phyloP scores from a whole-genome alignment of 1,140 invertebrate species.

The Cyphomyrmex costatus region DNA sequence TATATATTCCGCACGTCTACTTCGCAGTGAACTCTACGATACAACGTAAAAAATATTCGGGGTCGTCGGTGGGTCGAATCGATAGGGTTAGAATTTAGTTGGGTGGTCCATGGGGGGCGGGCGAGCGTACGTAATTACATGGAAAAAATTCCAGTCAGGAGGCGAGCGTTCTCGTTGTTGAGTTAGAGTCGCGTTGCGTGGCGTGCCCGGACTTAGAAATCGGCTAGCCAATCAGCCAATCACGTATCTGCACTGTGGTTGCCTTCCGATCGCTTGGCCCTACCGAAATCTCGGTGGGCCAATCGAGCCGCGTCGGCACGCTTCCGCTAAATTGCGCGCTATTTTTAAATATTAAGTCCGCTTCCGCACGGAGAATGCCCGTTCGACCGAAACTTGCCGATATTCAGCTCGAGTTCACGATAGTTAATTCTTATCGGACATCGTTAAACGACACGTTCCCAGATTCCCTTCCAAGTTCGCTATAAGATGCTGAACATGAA shows the following conservation, averaged over 20 bases:
- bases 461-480: constrained; percentile 25
- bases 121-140: constrained; percentile 80
- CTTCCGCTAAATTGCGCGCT: constrained; percentile 71
- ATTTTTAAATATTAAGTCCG: constrained; percentile 76
- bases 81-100: constrained; percentile 59
- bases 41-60: constrained; percentile 49
- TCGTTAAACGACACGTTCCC: constrained; percentile 22
- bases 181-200: constrained; percentile 74
- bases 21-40: constrained; percentile 38
- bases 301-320: constrained; percentile 73
- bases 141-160: constrained; percentile 84
- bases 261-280: constrained; percentile 57
- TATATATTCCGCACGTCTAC: constrained; percentile 28
- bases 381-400: constrained; percentile 53
- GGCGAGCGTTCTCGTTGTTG: constrained; percentile 77
- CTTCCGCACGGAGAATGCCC: constrained; percentile 14
- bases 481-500: constrained; percentile 7
- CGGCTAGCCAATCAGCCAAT: constrained; percentile 78
- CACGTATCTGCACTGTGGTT: constrained; percentile 67
- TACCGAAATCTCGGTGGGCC: constrained; percentile 72
- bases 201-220: constrained; percentile 79
- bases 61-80: constrained; percentile 36
- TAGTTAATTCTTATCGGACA: constrained; percentile 60
- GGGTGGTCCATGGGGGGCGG: constrained; percentile 39
- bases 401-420: constrained; percentile 35